Conservation (phyloP, 2,113 vertebrate species). For the Phaetusa simplex region DNA sequence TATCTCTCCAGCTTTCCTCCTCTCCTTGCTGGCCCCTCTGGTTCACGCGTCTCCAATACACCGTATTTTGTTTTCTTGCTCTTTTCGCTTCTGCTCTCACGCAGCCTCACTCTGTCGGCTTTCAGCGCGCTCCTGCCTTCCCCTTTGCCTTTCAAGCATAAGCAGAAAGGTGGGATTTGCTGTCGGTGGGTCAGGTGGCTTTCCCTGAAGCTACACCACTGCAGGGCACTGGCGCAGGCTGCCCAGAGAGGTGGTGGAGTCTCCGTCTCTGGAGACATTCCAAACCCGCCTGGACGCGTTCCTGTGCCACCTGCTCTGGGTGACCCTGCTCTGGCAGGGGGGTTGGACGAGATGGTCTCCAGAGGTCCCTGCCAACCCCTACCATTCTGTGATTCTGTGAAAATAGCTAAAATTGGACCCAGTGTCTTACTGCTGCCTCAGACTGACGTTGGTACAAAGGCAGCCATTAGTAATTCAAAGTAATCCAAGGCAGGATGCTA, state of each 20-base stretch:
- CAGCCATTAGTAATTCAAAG: not conserved
- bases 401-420: rapidly evolving
- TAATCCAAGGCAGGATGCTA: not conserved
- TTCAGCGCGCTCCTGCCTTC: not conserved
- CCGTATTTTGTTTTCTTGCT: not conserved
- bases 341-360: too few species aligned
- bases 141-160: not conserved
- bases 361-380: too few species aligned
- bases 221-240: too few species aligned
- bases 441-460: not conserved
- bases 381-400: too few species aligned
- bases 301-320: too few species aligned
- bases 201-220: not conserved
- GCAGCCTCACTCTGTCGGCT: rapidly evolving
- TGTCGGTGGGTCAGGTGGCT: too few species aligned
- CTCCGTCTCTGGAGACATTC: too few species aligned
- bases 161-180: not conserved
- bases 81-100: rapidly evolving
- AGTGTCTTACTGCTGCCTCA: not conserved
- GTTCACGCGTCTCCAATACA: rapidly evolving
- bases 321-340: too few species aligned
- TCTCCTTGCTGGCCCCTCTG: not conserved
- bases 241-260: too few species aligned
- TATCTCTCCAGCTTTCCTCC: not conserved
- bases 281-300: too few species aligned